Conservation (phyloP, 2,888 invertebrate species). For the Troilus luridus region DNA sequence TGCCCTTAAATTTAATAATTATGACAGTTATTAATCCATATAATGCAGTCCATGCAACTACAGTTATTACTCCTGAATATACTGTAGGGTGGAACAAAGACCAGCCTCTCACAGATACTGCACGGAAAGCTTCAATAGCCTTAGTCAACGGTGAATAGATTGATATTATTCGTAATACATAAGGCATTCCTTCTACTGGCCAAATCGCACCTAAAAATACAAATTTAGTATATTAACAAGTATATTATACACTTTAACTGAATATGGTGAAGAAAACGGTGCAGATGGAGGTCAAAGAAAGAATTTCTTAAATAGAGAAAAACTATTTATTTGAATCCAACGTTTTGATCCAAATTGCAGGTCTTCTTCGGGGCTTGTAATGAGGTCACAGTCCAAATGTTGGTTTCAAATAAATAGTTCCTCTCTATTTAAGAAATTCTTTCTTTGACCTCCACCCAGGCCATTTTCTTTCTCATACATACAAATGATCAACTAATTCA, state of each 20-base stretch:
- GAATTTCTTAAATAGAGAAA: too few species aligned
- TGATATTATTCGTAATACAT: conserved; percentile 51
- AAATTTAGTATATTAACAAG: background rate
- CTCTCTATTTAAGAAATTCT: too few species aligned
- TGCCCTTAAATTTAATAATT: conserved; percentile 54
- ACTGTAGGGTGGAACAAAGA: conserved; percentile 53
- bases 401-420: too few species aligned
- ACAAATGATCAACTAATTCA: too few species aligned
- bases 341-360: too few species aligned
- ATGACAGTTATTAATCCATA: conserved; percentile 52
- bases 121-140: conserved; percentile 61
- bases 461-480: too few species aligned
- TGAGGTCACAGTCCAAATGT: too few species aligned
- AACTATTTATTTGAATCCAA: too few species aligned
- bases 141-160: conserved; percentile 59
- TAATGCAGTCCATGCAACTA: conserved; percentile 56
- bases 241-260: background rate
- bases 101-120: conserved; percentile 61
- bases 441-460: too few species aligned
- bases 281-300: too few species aligned
- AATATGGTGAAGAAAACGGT: too few species aligned
- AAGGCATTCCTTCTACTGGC: conserved; percentile 63
- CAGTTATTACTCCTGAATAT: conserved; percentile 58
- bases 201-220: conserved; percentile 61
- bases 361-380: too few species aligned